Evolutionary conservation across 2,113 vertebrate species (phyloP), one percentile per base, ranked within the genome.

Genomic region (Nerophis lumbriciformis): DNA sequence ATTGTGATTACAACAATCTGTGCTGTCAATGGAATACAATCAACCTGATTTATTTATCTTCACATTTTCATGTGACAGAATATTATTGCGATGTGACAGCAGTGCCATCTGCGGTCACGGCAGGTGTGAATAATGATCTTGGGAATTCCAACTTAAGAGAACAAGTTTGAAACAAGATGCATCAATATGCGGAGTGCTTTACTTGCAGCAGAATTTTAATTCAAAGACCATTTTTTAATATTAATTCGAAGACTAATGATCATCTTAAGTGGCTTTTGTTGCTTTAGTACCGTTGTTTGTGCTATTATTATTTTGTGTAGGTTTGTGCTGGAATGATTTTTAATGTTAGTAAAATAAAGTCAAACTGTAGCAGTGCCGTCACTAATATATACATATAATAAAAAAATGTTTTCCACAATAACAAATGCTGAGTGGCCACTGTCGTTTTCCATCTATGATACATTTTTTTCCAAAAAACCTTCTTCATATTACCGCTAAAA

Each of bases 401-500:
- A 63, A 58, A 83, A 59, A 82, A 45, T 8, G 11, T 78, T 82
- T 80, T 80, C 81, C 76, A 85, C 73, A 28, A 78, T 74, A 71
- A 84, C 77, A 76, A 82, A 84, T 65, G 68, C 67, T 63, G 66
- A 79, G 83, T 82, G 55, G 55, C 44, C 38, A 57, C 8, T 19
- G 47, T 73, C 28, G 14, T 37, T 58, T 66, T 50, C 10, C 10
- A 39, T 57, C 38, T 44, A 57, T 5, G 16, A 38, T 21, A 45
- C 12, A 6, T 35, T 54, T 28, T 28, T 28, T 28, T 4, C 2
- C 2, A 45, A 42, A 42, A 21, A 47, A 49, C 73, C 69, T 87
- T 88, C 87, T 90, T 90, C 86, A 89, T 88, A 73, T 81, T 72
- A 88, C 85, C 83, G 72, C 75, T 84, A 45, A 45, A 45, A 45